Percentiles rank a stretch among this genome's conserved stretches.
Conservation (phyloP, 2,113 vertebrate species). For the Nycticorax nycticorax region DNA sequence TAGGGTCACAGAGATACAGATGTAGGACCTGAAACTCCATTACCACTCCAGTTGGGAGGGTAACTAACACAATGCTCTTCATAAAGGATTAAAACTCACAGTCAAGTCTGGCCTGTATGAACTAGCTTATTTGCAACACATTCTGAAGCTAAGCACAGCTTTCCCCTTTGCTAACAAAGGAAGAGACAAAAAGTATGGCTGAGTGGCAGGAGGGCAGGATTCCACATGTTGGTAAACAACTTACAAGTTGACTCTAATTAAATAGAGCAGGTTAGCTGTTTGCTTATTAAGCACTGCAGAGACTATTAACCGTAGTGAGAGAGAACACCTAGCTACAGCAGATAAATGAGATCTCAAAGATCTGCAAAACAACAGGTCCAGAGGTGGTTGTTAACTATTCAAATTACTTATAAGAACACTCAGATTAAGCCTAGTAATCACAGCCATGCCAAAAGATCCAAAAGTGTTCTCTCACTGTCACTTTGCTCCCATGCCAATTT, state of each 20-base stretch:
- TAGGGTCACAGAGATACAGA: background rate
- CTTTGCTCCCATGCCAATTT: background rate
- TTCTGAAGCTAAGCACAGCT: background rate
- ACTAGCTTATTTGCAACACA: background rate
- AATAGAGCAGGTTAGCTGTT: background rate
- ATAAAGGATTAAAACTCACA: background rate
- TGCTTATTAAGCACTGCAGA: background rate
- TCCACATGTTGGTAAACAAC: background rate
- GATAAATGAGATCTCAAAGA: background rate
- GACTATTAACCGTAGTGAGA: background rate
- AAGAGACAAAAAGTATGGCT: background rate
- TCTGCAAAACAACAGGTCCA: background rate
- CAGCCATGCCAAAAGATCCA: background rate
- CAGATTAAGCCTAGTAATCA: background rate
- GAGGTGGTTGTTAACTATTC: background rate
- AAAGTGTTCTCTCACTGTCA: background rate
- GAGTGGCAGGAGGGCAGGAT: background rate
- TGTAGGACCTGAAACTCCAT: background rate
- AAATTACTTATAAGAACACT: background rate
- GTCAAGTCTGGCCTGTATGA: background rate
- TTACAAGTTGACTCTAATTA: background rate
- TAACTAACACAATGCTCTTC: background rate
- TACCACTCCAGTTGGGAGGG: background rate
- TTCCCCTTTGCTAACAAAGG: background rate
- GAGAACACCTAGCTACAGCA: background rate